These are phyloP conservation scores for Fragum whitleyi DNA, from an alignment of 2,888 invertebrate genomes.

Conservation along the genomic window DNA sequence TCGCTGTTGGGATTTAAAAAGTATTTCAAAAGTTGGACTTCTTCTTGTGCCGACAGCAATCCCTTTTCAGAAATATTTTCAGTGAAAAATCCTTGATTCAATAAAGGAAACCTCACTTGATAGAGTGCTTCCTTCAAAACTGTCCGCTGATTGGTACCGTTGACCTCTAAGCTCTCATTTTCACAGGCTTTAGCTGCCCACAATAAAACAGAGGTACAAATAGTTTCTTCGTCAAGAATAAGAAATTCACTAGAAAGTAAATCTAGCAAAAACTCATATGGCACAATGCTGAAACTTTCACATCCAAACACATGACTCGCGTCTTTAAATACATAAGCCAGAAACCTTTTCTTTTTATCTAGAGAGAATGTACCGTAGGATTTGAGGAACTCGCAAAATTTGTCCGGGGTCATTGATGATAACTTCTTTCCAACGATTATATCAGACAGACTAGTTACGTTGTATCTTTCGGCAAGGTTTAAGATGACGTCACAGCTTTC, in stretches of 20 bases:
- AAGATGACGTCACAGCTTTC: slow-evolving; percentile 16
- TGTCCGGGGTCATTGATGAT: slow-evolving; percentile 13
- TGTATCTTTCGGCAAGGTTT: slow-evolving; percentile 46
- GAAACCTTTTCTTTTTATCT: slow-evolving; percentile 43
- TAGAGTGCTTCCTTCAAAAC: slow-evolving; percentile 42
- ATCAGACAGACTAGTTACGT: slow-evolving; percentile 37
- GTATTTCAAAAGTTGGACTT: slow-evolving; percentile 52
- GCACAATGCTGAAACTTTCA: slow-evolving; percentile 37
- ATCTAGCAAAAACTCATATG: slow-evolving; percentile 40
- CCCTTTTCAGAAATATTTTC: slow-evolving; percentile 56
- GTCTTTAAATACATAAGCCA: slow-evolving; percentile 48
- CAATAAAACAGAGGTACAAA: slow-evolving; percentile 41
- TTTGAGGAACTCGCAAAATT: slow-evolving; percentile 49
- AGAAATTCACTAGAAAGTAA: slow-evolving; percentile 48
- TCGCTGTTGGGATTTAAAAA: slow-evolving; percentile 37
- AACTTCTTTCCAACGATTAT: slow-evolving; percentile 29
- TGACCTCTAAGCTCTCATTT: slow-evolving; percentile 31
- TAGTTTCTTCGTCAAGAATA: slow-evolving; percentile 47
- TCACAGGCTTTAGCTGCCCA: slow-evolving; percentile 56
- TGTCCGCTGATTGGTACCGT: slow-evolving; percentile 53
- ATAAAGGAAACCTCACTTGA: slow-evolving; percentile 50
- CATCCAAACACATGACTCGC: slow-evolving; percentile 40
- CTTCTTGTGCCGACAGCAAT: slow-evolving; percentile 49
- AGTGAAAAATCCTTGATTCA: slow-evolving; percentile 55
- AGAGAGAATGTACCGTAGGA: slow-evolving; percentile 36